Conservation (phyloP, 2,797 vertebrate genomes). For the Bradypodion ventrale region DNA sequence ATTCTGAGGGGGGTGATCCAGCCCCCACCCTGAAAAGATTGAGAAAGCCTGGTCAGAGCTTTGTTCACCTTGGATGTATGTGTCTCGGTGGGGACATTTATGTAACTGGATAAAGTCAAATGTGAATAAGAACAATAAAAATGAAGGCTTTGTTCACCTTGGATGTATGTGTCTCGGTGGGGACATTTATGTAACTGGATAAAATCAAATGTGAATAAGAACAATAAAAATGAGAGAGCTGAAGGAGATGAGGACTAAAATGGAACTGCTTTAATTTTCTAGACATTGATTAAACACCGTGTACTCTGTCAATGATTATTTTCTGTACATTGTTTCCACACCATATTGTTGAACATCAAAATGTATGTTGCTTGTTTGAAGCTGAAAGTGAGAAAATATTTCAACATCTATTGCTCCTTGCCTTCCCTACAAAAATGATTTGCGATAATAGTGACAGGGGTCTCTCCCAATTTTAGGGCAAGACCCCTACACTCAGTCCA, state of each 20-base stretch:
- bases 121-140: conserved; percentile 55
- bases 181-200: conserved; percentile 67
- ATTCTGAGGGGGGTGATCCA: too few relatives aligned
- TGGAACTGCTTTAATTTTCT: conserved; percentile 42
- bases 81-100: conserved; percentile 65
- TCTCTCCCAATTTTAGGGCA: not conserved
- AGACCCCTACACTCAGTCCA: too few relatives aligned
- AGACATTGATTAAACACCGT: conserved; percentile 47
- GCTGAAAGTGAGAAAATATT: not conserved
- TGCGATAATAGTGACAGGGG: too few relatives aligned
- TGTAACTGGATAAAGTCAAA: conserved; percentile 57
- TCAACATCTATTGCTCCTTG: not conserved
- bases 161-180: conserved; percentile 59
- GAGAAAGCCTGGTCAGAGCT: too few relatives aligned
- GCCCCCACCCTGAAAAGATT: too few relatives aligned
- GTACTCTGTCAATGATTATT: not conserved
- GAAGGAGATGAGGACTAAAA: conserved; percentile 37
- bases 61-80: conserved; percentile 67
- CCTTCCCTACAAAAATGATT: not conserved
- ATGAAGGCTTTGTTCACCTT: conserved; percentile 70
- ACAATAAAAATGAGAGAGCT: conserved; percentile 5
- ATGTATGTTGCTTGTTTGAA: not conserved
- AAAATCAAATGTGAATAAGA: conserved; percentile 58
- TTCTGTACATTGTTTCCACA: conserved; percentile 24
- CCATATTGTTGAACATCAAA: conserved; percentile 18